These are phyloP conservation scores for Drosophila ercepeae DNA, from an alignment of 1,140 invertebrate genomes.

Conservation along the genomic window DNA sequence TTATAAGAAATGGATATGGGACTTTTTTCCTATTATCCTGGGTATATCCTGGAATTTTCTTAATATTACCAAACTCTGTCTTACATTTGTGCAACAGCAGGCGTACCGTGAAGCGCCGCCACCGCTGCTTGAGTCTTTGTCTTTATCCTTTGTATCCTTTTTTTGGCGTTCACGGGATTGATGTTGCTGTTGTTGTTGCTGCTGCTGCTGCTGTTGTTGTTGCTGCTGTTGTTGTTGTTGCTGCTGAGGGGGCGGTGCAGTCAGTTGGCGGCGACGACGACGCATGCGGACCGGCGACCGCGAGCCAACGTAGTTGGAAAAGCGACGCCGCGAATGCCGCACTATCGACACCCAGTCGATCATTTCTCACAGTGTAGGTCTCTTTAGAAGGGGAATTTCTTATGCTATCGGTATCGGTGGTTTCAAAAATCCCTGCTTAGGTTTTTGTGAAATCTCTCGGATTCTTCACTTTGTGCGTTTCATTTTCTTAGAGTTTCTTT, in stretches of 20 bases:
- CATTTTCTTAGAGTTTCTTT: constrained; percentile 17
- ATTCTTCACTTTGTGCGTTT: constrained; percentile 29
- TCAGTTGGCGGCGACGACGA: constrained; percentile 84
- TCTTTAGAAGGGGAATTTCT: background rate
- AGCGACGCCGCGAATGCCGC: constrained; percentile 88
- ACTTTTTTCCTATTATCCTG: background rate
- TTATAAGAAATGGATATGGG: too few relatives aligned
- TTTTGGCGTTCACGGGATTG: constrained; percentile 55
- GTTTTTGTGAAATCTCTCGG: background rate
- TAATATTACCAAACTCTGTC: constrained; percentile 3
- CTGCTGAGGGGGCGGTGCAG: constrained; percentile 59
- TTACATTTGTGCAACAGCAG: constrained; percentile 80
- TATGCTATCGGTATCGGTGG: too few relatives aligned
- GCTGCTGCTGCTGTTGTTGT: constrained; percentile 40
- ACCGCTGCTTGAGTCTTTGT: constrained; percentile 20
- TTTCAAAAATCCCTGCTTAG: constrained; percentile 20
- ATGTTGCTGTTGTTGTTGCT: constrained; percentile 39
- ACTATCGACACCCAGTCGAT: constrained; percentile 93
- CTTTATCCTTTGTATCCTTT: constrained; percentile 36
- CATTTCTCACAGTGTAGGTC: constrained; percentile 84
- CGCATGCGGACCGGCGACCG: constrained; percentile 87
- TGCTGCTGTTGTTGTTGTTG: constrained; percentile 36
- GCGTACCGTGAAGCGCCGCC: constrained; percentile 49
- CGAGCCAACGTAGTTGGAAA: constrained; percentile 89
- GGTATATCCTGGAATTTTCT: background rate